phyloP scores from a whole-genome alignment of 2,888 invertebrate genomes.

The Drosophila limbata region DNA sequence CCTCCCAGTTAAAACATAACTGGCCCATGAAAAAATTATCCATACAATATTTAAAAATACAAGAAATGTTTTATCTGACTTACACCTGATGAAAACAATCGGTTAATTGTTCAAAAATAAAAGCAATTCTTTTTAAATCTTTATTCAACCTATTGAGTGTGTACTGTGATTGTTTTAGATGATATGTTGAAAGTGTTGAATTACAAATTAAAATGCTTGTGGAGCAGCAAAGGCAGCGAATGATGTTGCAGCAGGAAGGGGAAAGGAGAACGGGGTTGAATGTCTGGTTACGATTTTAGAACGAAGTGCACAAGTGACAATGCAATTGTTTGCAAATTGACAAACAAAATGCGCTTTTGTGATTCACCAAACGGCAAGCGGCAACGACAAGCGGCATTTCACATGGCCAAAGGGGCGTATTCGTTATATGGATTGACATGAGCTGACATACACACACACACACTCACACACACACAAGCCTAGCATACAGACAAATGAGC shows the following conservation, averaged over 20 bases:
- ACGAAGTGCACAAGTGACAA: conserved; percentile 43
- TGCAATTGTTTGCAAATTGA: conserved; percentile 59
- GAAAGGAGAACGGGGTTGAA: background rate
- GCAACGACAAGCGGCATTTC: conserved; percentile 36
- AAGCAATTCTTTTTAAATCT: background rate
- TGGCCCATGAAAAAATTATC: too few species aligned
- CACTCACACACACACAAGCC: conserved; percentile 3
- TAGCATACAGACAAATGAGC: conserved; percentile 61
- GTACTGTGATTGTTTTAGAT: conserved; percentile 32
- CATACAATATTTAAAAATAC: background rate
- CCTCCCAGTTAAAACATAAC: too few species aligned
- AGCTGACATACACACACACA: conserved; percentile 30
- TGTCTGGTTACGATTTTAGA: conserved; percentile 1
- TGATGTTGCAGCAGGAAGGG: conserved; percentile 22
- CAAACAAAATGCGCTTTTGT: conserved; percentile 59
- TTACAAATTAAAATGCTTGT: conserved; percentile 66
- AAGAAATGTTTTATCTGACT: background rate
- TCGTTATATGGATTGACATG: conserved; percentile 59
- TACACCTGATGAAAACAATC: too few species aligned
- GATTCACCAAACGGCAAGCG: conserved; percentile 43
- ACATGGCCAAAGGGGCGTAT: conserved; percentile 65
- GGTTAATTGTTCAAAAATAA: too few species aligned
- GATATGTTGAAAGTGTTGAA: conserved; percentile 32
- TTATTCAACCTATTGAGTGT: conserved; percentile 7
- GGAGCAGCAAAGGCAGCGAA: conserved; percentile 35